phyloP scores from a whole-genome alignment of 2,113 vertebrate genomes.

The Lichenostomus cassidix region DNA sequence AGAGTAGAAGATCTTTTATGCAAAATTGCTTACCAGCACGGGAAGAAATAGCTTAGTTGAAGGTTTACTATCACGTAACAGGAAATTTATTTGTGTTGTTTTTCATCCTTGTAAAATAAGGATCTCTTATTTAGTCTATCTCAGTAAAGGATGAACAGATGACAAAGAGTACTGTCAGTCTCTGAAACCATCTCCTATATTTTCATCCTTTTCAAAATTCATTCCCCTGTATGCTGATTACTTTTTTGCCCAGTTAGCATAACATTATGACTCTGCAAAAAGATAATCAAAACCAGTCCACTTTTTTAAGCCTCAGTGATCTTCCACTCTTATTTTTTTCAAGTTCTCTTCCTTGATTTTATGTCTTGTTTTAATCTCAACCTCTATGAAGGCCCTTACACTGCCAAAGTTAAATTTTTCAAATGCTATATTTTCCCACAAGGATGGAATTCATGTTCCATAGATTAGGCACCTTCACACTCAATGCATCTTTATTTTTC shows the following conservation, averaged over 20 bases:
- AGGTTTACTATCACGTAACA: not conserved
- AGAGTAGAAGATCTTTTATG: not conserved
- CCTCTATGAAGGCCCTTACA: not conserved
- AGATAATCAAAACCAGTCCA: not conserved
- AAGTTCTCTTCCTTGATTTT: not conserved
- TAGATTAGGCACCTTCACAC: not conserved
- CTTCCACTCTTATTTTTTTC: not conserved
- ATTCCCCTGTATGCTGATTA: not conserved
- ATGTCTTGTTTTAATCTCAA: not conserved
- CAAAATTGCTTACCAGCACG: constrained; percentile 25
- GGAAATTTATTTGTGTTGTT: not conserved
- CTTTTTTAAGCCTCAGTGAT: not conserved
- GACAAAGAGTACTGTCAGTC: not conserved
- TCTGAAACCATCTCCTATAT: not conserved
- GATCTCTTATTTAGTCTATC: not conserved
- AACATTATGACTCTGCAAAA: not conserved
- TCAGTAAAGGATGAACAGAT: not conserved
- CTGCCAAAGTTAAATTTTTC: not conserved
- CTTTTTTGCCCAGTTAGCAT: not conserved
- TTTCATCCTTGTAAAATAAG: not conserved
- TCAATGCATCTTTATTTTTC: not conserved
- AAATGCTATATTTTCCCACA: not conserved
- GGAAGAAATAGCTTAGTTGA: constrained; percentile 21
- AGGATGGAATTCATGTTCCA: not conserved
- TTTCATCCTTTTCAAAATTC: not conserved